Evolutionary conservation across 2,113 vertebrate genomes (phyloP).

Genomic region (Sciurus niger): DNA sequence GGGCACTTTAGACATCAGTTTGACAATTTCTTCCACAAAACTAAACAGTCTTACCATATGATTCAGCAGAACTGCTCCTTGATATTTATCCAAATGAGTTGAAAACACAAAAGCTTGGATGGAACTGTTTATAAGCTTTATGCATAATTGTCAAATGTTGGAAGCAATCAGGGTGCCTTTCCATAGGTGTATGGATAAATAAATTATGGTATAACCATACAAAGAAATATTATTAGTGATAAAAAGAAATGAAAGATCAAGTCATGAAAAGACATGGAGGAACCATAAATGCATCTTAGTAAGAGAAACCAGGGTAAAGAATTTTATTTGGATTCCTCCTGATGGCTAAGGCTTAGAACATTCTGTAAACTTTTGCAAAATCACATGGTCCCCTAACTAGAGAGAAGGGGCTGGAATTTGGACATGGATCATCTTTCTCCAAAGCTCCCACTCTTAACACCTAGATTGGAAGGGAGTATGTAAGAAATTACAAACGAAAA

Average conservation of each 20-base stretch:
- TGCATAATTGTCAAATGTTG: background rate
- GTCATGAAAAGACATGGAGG: background rate
- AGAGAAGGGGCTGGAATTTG: background rate
- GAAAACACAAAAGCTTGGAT: background rate
- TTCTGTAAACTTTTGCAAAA: constrained; percentile 2
- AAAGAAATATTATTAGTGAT: background rate
- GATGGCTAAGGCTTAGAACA: background rate
- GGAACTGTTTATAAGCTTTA: background rate
- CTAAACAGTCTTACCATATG: background rate
- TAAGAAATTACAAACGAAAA: constrained; percentile 30
- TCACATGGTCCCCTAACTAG: background rate
- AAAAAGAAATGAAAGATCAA: background rate
- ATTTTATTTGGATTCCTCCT: background rate
- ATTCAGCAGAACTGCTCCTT: background rate
- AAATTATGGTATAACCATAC: background rate
- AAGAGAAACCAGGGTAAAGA: background rate
- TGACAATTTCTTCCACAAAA: background rate
- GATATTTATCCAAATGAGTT: background rate
- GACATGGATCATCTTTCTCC: background rate
- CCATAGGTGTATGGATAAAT: background rate
- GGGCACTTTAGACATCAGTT: background rate
- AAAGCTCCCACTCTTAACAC: background rate
- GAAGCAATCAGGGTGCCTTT: constrained; percentile 28
- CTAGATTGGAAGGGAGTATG: background rate
- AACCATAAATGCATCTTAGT: constrained; percentile 1